Conservation (phyloP, 2,888 invertebrate genomes). For the Sacculina carcini region DNA sequence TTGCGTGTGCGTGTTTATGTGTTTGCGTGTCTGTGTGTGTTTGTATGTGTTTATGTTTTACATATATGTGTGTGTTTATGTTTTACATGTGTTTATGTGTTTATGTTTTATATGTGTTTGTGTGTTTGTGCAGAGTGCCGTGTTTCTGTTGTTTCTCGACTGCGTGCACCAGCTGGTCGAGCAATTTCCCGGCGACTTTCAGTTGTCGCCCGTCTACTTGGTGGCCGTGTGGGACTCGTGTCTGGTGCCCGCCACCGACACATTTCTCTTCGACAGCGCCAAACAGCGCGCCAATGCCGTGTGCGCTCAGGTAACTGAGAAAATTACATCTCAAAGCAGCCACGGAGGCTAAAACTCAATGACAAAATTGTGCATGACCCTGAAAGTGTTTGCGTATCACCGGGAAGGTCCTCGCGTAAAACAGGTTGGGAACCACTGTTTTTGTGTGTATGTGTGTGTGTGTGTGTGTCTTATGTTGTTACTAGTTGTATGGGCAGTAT, state of each 20-base stretch:
- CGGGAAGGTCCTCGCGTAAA: no score
- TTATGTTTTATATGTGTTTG: background rate
- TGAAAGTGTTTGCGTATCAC: no score
- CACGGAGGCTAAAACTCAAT: no score
- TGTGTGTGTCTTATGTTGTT: no score
- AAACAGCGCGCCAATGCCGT: slow-evolving; percentile 39
- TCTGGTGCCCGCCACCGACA: slow-evolving; percentile 66
- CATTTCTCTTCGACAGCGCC: slow-evolving; percentile 60
- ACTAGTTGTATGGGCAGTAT: no score
- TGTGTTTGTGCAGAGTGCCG: slow-evolving; percentile 41
- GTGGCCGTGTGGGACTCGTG: slow-evolving; percentile 74
- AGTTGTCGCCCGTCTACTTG: slow-evolving; percentile 74
- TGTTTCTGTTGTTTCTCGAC: slow-evolving; percentile 74
- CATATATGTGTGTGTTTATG: background rate
- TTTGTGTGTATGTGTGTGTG: no score
- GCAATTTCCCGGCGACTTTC: slow-evolving; percentile 67
- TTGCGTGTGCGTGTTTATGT: background rate
- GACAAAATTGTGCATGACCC: no score
- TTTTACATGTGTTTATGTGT: background rate
- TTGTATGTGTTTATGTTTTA: background rate
- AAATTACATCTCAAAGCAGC: no score
- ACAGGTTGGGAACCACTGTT: no score
- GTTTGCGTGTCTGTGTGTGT: background rate
- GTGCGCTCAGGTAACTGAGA: slow-evolving; percentile 33
- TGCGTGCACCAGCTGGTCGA: slow-evolving; percentile 71